Base-by-base conservation (phyloP, 2,797 vertebrate species). In the Harpagifer antarcticus region DNA sequence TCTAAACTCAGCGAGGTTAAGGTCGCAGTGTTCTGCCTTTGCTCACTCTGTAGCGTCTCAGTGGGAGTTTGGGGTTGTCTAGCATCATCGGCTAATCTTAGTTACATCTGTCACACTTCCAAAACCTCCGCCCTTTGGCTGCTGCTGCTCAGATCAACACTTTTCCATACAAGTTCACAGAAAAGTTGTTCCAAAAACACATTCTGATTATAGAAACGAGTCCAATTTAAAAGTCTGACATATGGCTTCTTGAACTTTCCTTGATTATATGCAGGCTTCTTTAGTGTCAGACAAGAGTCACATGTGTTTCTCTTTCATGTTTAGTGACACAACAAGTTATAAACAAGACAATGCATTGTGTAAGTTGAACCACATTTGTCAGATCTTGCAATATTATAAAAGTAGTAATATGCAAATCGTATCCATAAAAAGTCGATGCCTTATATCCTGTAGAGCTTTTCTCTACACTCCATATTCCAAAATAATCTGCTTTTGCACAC, bases 11-110 rank as follows among this genome's bases (percentile, higher is more conserved):
- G 23, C 0, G 52, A 84, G 86, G 83, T 87, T 75, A 81, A 85
- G 74, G 87, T 80, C 64, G 48, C 72, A 1, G 62, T 53, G 72
- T 33, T 81, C 69, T 83, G 74, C 31, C 56, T 71, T 44, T 3
- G 73, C 86, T 78, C 74, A 13, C 60, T 61, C 75, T 47, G 4
- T 23, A 20, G 48, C 68, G 84, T 86, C 86, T 79, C 91, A 58
- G 70, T 79, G 87, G 91, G 91, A 80, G 87, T 91, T 73, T 87
- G 82, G 54, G 77, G 86, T 88, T 91, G 57, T 82, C 81, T 71
- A 20, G 63, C 53, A 50, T 54, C 74, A 78, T 69, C 85, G 12
- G 72, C 85, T 86, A 86, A 92, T 82, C 82, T 86, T 78, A 80
- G 78, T 68, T 60, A 4, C 81, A 61, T 86, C 84, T 79, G 79